Evolutionary conservation across 2,888 invertebrate species (phyloP).

Genomic region (Drosophila borborema): DNA sequence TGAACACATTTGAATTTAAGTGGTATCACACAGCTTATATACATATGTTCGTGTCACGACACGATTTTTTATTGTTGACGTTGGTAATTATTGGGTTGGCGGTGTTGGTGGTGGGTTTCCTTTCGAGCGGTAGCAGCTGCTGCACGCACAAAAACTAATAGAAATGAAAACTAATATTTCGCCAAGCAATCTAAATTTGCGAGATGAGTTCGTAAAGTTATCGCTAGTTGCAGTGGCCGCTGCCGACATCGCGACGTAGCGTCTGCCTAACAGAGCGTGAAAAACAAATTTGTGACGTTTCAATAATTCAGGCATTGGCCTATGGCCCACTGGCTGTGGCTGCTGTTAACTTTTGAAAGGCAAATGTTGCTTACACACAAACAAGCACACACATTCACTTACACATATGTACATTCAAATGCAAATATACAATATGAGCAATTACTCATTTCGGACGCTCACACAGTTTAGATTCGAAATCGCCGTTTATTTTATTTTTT

Average conservation of each 20-base stretch:
- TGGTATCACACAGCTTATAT: not conserved
- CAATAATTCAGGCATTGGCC: conserved; percentile 45
- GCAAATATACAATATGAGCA: conserved; percentile 52
- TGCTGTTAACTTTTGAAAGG: conserved; percentile 52
- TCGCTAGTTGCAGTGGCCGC: not conserved
- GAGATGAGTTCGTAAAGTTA: conserved; percentile 56
- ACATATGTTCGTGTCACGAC: conserved; percentile 3
- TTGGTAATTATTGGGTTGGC: conserved; percentile 13
- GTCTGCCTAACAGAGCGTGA: conserved; percentile 44
- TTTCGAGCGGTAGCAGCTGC: conserved; percentile 54
- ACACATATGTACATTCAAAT: conserved; percentile 6
- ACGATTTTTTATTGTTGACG: conserved; percentile 31
- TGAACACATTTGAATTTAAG: not conserved
- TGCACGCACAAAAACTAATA: conserved; percentile 25
- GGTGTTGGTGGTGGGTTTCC: conserved; percentile 52
- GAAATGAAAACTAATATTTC: conserved; percentile 25
- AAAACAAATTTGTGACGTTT: conserved; percentile 32
- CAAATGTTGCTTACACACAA: conserved; percentile 23
- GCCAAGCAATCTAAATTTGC: conserved; percentile 31
- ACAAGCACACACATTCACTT: conserved; percentile 4
- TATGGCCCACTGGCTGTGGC: conserved; percentile 38
- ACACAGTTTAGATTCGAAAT: conserved; percentile 60
- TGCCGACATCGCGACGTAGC: not conserved
- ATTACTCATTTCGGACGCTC: conserved; percentile 73
- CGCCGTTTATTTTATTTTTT: conserved; percentile 24